Percentiles rank a stretch among this genome's conserved stretches.
phyloP scores from a whole-genome alignment of 2,888 invertebrate genomes.

The Pandemis heparana region DNA sequence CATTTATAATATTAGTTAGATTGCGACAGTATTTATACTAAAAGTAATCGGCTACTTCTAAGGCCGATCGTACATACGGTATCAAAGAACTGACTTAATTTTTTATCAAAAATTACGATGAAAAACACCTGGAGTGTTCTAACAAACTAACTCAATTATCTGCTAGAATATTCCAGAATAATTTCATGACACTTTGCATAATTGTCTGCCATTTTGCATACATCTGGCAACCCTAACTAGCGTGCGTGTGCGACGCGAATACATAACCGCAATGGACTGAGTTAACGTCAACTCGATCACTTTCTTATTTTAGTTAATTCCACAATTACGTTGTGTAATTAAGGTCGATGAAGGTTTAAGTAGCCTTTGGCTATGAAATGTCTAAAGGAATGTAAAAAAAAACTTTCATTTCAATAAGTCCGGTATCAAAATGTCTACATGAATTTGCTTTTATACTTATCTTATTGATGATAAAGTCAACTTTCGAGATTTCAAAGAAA shows the following conservation, averaged over 20 bases:
- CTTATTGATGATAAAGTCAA: background rate
- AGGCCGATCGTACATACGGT: no score
- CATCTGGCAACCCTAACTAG: background rate
- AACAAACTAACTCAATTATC: no score
- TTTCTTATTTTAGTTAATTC: slow-evolving; percentile 43
- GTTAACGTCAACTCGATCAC: slow-evolving; percentile 40
- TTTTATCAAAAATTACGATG: no score
- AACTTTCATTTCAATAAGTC: background rate
- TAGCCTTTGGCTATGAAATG: background rate
- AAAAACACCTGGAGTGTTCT: no score
- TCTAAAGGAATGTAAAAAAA: background rate
- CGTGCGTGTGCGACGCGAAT: slow-evolving; percentile 23
- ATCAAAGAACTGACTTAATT: no score
- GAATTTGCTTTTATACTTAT: background rate
- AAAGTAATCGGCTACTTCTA: no score
- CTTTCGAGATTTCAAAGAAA: background rate
- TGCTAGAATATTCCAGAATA: no score
- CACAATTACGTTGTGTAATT: slow-evolving; percentile 35
- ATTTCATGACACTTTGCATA: no score
- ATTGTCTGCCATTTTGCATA: background rate
- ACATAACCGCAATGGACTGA: slow-evolving; percentile 37
- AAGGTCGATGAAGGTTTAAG: background rate
- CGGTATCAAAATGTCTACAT: background rate
- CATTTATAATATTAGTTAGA: no score
- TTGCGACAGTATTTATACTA: no score